Evolutionary conservation across 2,888 invertebrate genomes (phyloP), one percentile per base, ranked within the genome.

Genomic region (Portevinia maculata): DNA sequence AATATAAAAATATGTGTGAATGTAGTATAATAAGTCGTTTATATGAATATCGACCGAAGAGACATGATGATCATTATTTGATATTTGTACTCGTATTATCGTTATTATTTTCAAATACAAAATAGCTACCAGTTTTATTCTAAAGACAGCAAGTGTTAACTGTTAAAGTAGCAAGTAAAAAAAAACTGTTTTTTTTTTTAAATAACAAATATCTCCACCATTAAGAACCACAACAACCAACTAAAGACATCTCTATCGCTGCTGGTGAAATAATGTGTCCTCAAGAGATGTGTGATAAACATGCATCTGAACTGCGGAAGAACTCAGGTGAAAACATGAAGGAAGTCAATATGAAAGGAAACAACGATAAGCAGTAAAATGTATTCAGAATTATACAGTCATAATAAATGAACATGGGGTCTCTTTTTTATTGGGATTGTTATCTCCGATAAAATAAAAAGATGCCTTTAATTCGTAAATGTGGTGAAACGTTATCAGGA

Each of bases 401-500:
- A 78, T 83, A 83, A 83, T 83, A 83, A 83, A 78, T 44, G 78
- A 83, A 67, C 78, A 78, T 67, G 71, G 70, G 76, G 60, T 78
- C 71, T 60, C 65, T 17, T 60, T 39, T 81, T 76, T 78, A 78
- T 83, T 83, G 71, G 76, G 78, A 83, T 83, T 78, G 70, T 83
- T 83, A 83, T 83, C 83, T 83, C 34, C 76, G 83, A 83, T 78
- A 65, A 71, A 73, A 83, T 71, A 83, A 83, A 83, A 83, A 73
- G 74, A 84, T 69, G 79, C 73, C 78, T 79, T 71, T 75, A 69
- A 75, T 83, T 81, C 76, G 75, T 83, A 73, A 84, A 81, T 81
- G 84, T 83, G 83, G 73, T 84, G 73, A 78, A 84, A 65, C 81
- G 59, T 85, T 86, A 85, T 85, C 84, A 79, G 75, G 30, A 84